Evolutionary conservation across 1,140 invertebrate species (phyloP), one percentile per base, ranked within the genome.

Genomic region (Hycleus cichorii): DNA sequence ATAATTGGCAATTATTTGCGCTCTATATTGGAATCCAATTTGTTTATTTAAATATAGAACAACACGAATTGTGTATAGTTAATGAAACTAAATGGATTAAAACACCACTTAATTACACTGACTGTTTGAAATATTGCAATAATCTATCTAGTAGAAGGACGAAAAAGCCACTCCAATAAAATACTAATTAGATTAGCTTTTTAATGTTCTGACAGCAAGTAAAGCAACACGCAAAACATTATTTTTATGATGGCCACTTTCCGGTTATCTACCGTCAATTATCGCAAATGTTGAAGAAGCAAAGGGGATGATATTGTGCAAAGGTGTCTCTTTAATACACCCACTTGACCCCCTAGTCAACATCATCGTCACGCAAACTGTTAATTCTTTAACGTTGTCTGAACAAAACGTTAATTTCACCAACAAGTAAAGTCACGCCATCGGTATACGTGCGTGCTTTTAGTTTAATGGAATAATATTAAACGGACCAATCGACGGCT

Each of bases 161-260:
- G 32, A 59, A 61, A 64, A 32, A 53, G 58, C 62, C 62, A 66
- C 64, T 66, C 64, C 59, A 64, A 62, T 64, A 66, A 66, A 66
- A 58, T 62, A 62, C 64, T 66, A 66, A 66, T 66, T 66, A 66
- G 64, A 66, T 66, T 66, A 66, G 48, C 56, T 55, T 66, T 62
- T 64, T 64, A 66, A 64, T 64, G 64, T 50, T 40, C 39, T 49
- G 49, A 52, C 32, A 32, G 4, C 32, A 32, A 32, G 7, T 32
- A 32, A 32, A 32, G 51, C 57, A 32, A 32, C 32, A 58, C 57
- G 57, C 57, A 49, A 52, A 51, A 58, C 57, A 58, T 47, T 50
- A 60, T 65, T 65, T 65, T 65, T 65, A 32, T 32, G 32, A 32
- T 32, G 32, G 32, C 32, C 32, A 32, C 32, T 32, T 32, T 32